These are phyloP conservation scores for Adrianichthys oophorus DNA, from an alignment of 2,797 vertebrate species.

Conservation along the genomic window DNA sequence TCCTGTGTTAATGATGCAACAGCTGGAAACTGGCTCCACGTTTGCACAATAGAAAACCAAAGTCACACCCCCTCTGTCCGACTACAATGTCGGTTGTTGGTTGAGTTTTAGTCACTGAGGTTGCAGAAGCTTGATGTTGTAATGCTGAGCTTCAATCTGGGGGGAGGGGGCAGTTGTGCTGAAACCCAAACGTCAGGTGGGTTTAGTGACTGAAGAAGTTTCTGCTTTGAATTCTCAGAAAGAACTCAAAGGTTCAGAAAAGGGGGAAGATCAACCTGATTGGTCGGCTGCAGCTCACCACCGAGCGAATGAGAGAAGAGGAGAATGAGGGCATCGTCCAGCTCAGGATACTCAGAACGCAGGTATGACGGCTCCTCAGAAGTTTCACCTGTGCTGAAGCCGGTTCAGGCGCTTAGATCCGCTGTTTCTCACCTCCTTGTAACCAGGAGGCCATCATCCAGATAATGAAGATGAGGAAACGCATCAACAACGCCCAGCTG, in stretches of 20 bases:
- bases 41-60: too few species aligned
- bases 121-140: too few species aligned
- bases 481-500: constrained; percentile 98
- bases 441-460: constrained; percentile 97
- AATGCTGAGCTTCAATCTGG: too few species aligned
- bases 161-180: too few species aligned
- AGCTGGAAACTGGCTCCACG: too few species aligned
- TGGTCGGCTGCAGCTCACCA: constrained; percentile 95
- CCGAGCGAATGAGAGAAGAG: constrained; percentile 97
- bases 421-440: neutral
- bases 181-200: too few species aligned
- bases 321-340: constrained; percentile 99
- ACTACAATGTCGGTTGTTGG: too few species aligned
- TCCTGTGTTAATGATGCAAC: too few species aligned
- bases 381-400: neutral
- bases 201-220: neutral
- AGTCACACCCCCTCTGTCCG: too few species aligned
- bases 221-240: constrained; percentile 75
- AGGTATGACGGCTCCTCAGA: constrained; percentile 77
- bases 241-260: constrained; percentile 98
- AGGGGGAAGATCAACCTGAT: constrained; percentile 98
- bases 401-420: neutral
- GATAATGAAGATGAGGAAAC: constrained; percentile 99
- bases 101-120: too few species aligned
- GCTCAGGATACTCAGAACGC: constrained; percentile 95